Conservation (phyloP, 2,113 vertebrate genomes). For the Dryoscopus gambensis region DNA sequence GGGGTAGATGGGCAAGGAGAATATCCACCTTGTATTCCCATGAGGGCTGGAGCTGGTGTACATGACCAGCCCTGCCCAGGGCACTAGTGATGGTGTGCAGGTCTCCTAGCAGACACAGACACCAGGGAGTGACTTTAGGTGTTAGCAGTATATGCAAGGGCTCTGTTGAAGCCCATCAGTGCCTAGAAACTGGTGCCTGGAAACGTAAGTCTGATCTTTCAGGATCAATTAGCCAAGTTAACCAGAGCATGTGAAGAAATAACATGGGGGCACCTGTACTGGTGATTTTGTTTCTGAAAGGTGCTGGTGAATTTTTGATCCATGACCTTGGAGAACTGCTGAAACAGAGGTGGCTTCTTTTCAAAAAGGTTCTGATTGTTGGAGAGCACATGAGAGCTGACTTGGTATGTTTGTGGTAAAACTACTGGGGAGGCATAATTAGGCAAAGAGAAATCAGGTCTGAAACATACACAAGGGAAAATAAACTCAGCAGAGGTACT, state of each 20-base stretch:
- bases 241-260: neutral
- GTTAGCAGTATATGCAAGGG: neutral
- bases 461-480: neutral
- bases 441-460: neutral
- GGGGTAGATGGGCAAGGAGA: neutral
- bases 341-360: neutral
- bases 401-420: neutral
- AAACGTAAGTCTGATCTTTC: neutral
- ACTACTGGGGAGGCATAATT: neutral
- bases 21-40: neutral
- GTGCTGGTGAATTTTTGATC: neutral
- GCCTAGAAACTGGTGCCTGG: neutral
- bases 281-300: neutral
- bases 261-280: neutral
- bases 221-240: neutral
- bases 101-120: neutral
- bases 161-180: neutral
- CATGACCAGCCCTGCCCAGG: neutral
- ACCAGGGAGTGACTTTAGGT: neutral
- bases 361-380: neutral
- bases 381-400: neutral
- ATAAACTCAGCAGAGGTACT: neutral
- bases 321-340: neutral
- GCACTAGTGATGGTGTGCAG: neutral
- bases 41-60: neutral